These are phyloP conservation scores for Limosa lapponica DNA, from an alignment of 2,797 vertebrate species.

Conservation along the genomic window DNA sequence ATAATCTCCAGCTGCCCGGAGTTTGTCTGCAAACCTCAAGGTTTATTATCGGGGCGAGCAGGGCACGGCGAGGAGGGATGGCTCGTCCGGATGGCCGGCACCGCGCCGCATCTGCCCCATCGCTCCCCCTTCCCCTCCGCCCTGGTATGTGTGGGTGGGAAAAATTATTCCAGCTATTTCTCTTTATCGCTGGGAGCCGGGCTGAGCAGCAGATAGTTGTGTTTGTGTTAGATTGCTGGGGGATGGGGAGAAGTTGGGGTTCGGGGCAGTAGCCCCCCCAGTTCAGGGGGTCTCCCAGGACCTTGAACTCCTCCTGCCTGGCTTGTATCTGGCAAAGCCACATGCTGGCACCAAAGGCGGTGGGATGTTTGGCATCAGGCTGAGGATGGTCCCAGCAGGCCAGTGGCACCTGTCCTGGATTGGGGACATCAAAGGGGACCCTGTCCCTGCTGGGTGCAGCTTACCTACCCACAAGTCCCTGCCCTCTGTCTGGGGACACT, in stretches of 20 bases:
- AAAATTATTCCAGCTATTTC: conserved; percentile 79
- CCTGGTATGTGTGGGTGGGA: conserved; percentile 78
- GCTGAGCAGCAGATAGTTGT: conserved; percentile 37
- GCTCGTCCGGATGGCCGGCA: conserved; percentile 66
- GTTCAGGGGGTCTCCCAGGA: neutral
- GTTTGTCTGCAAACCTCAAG: conserved; percentile 79
- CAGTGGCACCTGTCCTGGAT: neutral
- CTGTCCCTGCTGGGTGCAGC: neutral
- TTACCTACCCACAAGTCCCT: neutral
- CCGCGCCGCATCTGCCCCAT: conserved; percentile 33
- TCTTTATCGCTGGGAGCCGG: conserved; percentile 66
- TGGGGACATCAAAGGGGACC: neutral
- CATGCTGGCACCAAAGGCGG: accelerated
- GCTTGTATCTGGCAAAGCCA: neutral
- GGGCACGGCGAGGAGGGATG: conserved; percentile 55
- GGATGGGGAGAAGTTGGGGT: neutral
- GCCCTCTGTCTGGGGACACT: neutral
- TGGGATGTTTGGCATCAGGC: neutral
- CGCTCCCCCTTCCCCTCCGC: conserved; percentile 39
- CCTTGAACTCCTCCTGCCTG: neutral
- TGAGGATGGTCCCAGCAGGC: neutral
- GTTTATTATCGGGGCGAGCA: conserved; percentile 77
- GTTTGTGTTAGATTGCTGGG: conserved; percentile 66
- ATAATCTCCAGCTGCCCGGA: conserved; percentile 74
- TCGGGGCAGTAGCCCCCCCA: neutral